Base-by-base conservation (phyloP, 2,888 invertebrate species). In the Patella caerulea region DNA sequence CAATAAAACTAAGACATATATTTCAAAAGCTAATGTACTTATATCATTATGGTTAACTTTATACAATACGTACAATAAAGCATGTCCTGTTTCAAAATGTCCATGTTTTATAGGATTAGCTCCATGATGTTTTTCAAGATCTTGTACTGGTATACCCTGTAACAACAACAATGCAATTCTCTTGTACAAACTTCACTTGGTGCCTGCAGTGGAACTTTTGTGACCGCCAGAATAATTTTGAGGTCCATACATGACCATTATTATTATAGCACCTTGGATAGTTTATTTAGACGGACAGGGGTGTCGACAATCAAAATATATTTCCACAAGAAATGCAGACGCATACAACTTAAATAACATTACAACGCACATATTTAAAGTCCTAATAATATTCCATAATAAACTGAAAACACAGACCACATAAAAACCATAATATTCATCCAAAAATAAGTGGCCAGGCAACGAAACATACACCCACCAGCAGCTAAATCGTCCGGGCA, bases 41-140 rank as follows among this genome's bases (percentile, higher is more conserved):
- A 45, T 45, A 45, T 45, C 7, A 45, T 45, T 45, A 9, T 45
- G 45, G 45, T 45, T 45, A 45, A 45, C 45, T 45, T 45, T 45
- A 45, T 45, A 45, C 45, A 45, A 71, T 29, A 92, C 93, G 93
- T 91, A 95, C 95, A 94, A 93, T 86, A 95, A 91, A 87, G 94
- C 94, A 84, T 93, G 93, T 72, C 93, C 93, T 65, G 93, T 90
- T 81, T 92, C 92, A 53, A 92, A 88, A 83, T 93, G 92, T 0
- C 92, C 92, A 87, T 92, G 90, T 84, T 91, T 92, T 54, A 93
- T 92, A 34, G 93, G 93, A 77, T 91, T 90, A 15, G 92, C 92
- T 54, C 92, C 91, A 86, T 93, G 93, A 55, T 90, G 90, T 24
- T 92, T 83, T 12, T 91, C 91, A 83, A 94, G 90, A 81, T 94